Evolutionary conservation across 2,888 invertebrate species (phyloP).

Genomic region (Agriopis marginaria): DNA sequence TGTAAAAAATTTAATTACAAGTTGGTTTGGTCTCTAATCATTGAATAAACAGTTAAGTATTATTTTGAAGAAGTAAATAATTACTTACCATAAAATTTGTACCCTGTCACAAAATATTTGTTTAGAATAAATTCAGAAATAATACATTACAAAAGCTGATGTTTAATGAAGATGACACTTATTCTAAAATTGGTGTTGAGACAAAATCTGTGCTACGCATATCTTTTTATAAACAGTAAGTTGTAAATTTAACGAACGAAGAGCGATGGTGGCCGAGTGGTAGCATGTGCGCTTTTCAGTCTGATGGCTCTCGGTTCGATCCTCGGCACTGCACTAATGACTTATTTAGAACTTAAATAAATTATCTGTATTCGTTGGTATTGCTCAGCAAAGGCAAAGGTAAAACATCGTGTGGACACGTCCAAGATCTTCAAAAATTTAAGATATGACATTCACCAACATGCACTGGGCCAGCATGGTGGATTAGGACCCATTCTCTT

Average conservation of each 20-base stretch:
- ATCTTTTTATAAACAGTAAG: constrained; percentile 2
- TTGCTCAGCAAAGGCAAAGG: too few species aligned
- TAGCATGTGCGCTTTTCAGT: too few species aligned
- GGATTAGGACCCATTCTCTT: too few species aligned
- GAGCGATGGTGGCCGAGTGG: too few species aligned
- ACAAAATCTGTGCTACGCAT: neutral
- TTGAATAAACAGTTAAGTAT: constrained; percentile 2
- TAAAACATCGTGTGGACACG: too few species aligned
- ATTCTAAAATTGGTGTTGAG: neutral
- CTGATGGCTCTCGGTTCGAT: too few species aligned
- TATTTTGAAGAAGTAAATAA: neutral
- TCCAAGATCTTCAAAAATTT: too few species aligned
- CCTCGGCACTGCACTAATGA: too few species aligned
- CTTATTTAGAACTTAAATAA: too few species aligned
- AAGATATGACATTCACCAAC: too few species aligned
- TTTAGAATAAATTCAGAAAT: neutral
- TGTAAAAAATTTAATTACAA: constrained; percentile 23
- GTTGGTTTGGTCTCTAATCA: neutral
- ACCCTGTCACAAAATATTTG: neutral
- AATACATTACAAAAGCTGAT: neutral
- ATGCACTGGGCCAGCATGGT: too few species aligned
- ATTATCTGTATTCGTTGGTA: too few species aligned
- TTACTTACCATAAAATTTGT: neutral
- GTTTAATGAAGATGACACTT: neutral
- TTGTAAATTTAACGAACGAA: neutral